Percentiles rank a stretch among this genome's conserved stretches.
These are phyloP conservation scores for Dreissena rostriformis DNA, from an alignment of 1,140 invertebrate genomes.

Conservation along the genomic window DNA sequence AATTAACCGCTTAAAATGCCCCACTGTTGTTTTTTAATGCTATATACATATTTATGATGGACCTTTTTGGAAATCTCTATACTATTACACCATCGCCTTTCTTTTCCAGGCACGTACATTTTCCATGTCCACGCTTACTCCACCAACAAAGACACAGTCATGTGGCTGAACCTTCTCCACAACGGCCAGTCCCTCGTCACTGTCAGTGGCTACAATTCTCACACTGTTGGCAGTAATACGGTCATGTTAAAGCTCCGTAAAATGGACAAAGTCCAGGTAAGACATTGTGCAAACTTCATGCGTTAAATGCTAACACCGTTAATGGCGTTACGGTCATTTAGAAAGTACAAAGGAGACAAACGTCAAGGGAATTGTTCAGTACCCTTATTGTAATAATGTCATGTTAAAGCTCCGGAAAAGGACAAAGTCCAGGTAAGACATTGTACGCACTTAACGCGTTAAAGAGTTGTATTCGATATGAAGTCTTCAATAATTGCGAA, in stretches of 20 bases:
- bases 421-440: slow-evolving; percentile 14
- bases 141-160: slow-evolving; percentile 37
- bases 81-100: background rate
- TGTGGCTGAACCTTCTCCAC: slow-evolving; percentile 45
- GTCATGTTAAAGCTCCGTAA: slow-evolving; percentile 35
- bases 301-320: too few species aligned
- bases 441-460: too few species aligned
- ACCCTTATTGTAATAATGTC: slow-evolving; percentile 35
- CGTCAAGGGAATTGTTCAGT: too few species aligned
- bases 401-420: slow-evolving; percentile 25
- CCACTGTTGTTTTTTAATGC: background rate
- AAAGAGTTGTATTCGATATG: too few species aligned
- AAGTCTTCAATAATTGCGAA: too few species aligned
- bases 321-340: too few species aligned
- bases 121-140: slow-evolving; percentile 45
- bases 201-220: slow-evolving; percentile 44
- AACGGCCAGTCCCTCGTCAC: slow-evolving; percentile 24
- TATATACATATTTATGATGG: too few species aligned
- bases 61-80: background rate
- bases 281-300: too few species aligned
- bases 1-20: background rate
- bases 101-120: slow-evolving; percentile 28
- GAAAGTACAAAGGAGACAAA: too few species aligned
- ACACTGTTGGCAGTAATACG: slow-evolving; percentile 36
- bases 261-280: slow-evolving; percentile 19